Base-by-base conservation (phyloP, 2,113 vertebrate species). In the Bufo bufo region DNA sequence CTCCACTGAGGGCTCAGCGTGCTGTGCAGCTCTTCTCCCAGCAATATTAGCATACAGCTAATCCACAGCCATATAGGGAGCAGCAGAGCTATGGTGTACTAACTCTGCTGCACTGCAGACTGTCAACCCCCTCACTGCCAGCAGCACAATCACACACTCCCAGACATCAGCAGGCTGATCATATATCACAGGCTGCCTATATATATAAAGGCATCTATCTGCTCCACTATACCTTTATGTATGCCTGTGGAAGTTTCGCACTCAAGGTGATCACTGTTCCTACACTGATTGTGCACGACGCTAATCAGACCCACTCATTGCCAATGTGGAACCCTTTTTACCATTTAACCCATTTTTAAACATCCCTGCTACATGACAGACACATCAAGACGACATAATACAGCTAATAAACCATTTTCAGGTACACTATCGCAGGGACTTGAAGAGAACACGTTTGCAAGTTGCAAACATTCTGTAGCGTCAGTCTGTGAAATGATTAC, bases 41-140 rank as follows among this genome's bases (percentile, higher is more conserved):
- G 94, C 94, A 88, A 93, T 96, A 94, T 97, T 95, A 96, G 97
- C 96, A 96, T 96, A 94, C 91, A 97, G 96, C 96, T 97, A 97
- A 96, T 97, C 96, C 95, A 94, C 94, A 93, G 94, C 95, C 96
- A 95, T 96, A 93, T 95, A 96, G 95, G 94, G 97, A 95, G 96
- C 95, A 94, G 92, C 95, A 94, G 92, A 92, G 94, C 94, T 92
- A 93, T 90, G 93, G 91, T 89, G 90, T 74, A 81, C 66, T 75
- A 74, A 95, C 95, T 94, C 94, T 94, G 94, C 95, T 93, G 96
- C 95, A 96, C 96, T 96, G 96, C 96, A 97, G 97, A 97, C 96
- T 96, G 96, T 96, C 96, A 93, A 88, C 93, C 87, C 87, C 87
- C 56, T 83, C 87, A 83, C 79, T 83, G 80, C 66, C 86, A 82